A percentile compares a stretch with the other conserved stretches of the same genome.
phyloP scores from a whole-genome alignment of 2,888 invertebrate species.

The Notodonta ziczac region DNA sequence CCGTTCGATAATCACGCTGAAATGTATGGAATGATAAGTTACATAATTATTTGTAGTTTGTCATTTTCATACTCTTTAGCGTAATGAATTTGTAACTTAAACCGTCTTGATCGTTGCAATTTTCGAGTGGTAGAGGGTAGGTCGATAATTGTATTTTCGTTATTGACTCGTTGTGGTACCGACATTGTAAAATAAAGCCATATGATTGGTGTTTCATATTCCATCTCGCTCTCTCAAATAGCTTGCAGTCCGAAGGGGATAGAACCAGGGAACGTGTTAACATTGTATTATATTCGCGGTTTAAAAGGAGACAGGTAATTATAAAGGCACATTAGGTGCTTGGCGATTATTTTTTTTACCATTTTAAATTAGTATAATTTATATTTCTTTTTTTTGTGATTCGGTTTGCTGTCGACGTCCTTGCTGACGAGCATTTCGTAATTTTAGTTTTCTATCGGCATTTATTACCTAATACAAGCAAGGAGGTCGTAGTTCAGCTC shows the following conservation, averaged over 20 bases:
- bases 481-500: neutral
- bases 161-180: neutral
- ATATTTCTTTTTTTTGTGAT: constrained; percentile 2
- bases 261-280: neutral
- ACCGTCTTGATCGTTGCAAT: too few relatives aligned
- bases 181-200: neutral
- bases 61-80: too few relatives aligned
- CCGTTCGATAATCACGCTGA: too few relatives aligned
- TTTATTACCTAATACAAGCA: constrained; percentile 23
- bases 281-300: neutral
- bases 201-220: neutral
- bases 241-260: neutral
- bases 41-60: too few relatives aligned
- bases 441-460: constrained; percentile 24
- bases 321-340: neutral
- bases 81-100: too few relatives aligned
- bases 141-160: too few relatives aligned
- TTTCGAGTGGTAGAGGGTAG: too few relatives aligned
- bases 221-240: neutral
- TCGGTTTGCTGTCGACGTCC: neutral
- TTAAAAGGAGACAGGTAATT: neutral
- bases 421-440: constrained; percentile 7
- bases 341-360: neutral
- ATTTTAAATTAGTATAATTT: constrained; percentile 1
- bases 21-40: too few relatives aligned